Evolutionary conservation across 2,888 invertebrate species (phyloP), one percentile per base, ranked within the genome.

Genomic region (Macrophya alboannulata): DNA sequence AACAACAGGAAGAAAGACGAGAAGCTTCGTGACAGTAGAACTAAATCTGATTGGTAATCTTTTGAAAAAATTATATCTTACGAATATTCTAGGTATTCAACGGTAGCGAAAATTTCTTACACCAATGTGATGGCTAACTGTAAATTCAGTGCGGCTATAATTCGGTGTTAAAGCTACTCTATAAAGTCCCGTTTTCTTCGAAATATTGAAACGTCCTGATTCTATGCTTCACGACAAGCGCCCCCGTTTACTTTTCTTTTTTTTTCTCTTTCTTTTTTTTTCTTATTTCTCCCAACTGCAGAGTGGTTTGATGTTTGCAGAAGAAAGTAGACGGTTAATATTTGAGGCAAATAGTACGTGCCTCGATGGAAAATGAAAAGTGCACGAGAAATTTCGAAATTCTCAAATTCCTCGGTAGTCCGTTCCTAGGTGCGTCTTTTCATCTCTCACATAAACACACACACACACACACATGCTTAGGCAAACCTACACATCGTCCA

Each of bases 261-360:
- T 31, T 31, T 31, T 1, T 31, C 3, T 31, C 1, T 31, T 31
- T 31, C 3, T 31, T 31, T 31, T 31, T 31, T 31, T 31, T 31
- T 45, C n/a, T 31, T n/a, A 21, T 43, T 74, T n/a, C 55, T 31
- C 31, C n/a, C 9, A 55, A 55, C 55, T 31, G 72, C 37, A 55
- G 77, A 77, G 51, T 31, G 77, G 55, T 37, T 62, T 21, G 59
- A 62, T 81, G 51, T 81, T 81, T 81, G 81, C 81, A n/a, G 62
- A 81, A 81, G 81, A 62, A 81, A 81, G 81, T 81, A 81, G 81
- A 81, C 83, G 83, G 43, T 71, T 68, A 83, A 83, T 83, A 83
- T 83, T 83, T 83, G 83, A 83, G 68, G 83, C 83, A 83, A 83
- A 83, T 83, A 83, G 68, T 55, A 48, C 15, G 62, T 62, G 62